Evolutionary conservation across 2,113 vertebrate species (phyloP).

Genomic region (Grus americana): DNA sequence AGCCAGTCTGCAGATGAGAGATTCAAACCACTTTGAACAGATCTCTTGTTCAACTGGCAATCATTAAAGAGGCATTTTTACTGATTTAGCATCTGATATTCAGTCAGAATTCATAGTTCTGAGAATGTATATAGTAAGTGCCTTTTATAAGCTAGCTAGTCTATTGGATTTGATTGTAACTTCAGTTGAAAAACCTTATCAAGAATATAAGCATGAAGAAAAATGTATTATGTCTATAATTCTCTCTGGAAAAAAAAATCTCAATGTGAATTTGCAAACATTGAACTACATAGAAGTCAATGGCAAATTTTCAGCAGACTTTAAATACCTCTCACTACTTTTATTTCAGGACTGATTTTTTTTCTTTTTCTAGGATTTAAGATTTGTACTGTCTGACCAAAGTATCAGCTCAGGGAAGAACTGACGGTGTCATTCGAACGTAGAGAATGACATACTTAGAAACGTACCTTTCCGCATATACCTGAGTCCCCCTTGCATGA

Average conservation of each 20-base stretch:
- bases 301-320: background rate
- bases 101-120: constrained; percentile 51
- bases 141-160: constrained; percentile 3
- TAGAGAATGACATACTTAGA: background rate
- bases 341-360: background rate
- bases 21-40: constrained; percentile 43
- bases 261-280: background rate
- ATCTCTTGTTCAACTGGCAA: constrained; percentile 55
- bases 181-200: background rate
- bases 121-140: constrained; percentile 54
- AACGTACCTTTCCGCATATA: background rate
- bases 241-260: background rate
- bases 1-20: constrained; percentile 49
- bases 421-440: background rate
- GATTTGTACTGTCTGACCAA: background rate
- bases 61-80: constrained; percentile 54
- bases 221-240: constrained; percentile 3
- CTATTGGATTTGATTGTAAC: constrained; percentile 41
- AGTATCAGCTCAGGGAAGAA: background rate
- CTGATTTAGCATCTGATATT: constrained; percentile 56
- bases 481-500: background rate
- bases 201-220: constrained; percentile 23
- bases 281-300: background rate
- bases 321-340: background rate
- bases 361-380: background rate